Conservation (phyloP, 2,797 vertebrate species). For the Myripristis jacobus region DNA sequence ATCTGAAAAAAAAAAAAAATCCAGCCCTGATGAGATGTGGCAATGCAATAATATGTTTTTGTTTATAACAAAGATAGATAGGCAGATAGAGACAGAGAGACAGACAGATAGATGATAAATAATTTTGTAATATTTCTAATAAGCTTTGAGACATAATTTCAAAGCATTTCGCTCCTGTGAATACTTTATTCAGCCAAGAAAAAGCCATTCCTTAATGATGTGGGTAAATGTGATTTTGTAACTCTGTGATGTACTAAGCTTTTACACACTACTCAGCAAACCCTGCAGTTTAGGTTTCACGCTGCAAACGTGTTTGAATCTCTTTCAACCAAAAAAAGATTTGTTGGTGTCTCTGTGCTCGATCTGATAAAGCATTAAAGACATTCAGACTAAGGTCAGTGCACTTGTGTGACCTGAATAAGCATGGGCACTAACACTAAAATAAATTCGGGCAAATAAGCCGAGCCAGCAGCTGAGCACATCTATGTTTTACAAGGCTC, state of each 20-base stretch:
- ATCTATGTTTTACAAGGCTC: constrained; percentile 50
- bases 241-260: constrained; percentile 38
- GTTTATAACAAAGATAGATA: too few relatives aligned
- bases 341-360: constrained; percentile 58
- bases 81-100: too few relatives aligned
- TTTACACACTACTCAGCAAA: constrained; percentile 52
- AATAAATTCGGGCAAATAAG: constrained; percentile 65
- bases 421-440: constrained; percentile 63
- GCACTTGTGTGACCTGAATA: constrained; percentile 68
- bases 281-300: constrained; percentile 54
- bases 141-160: constrained; percentile 53
- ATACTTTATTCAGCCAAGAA: constrained; percentile 58
- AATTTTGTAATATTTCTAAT: constrained; percentile 25
- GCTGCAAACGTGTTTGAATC: constrained; percentile 48
- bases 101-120: too few relatives aligned
- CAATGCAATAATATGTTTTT: constrained; percentile 42
- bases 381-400: constrained; percentile 69
- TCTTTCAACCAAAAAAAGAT: constrained; percentile 57
- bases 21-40: constrained; percentile 38
- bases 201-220: constrained; percentile 45
- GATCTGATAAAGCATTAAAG: constrained; percentile 70
- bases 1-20: constrained; percentile 43
- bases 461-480: constrained; percentile 56
- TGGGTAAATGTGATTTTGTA: constrained; percentile 61
- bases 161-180: constrained; percentile 53